These are phyloP conservation scores for Lepidocolaptes lacrymiger DNA, from an alignment of 2,797 vertebrate species.

Conservation along the genomic window DNA sequence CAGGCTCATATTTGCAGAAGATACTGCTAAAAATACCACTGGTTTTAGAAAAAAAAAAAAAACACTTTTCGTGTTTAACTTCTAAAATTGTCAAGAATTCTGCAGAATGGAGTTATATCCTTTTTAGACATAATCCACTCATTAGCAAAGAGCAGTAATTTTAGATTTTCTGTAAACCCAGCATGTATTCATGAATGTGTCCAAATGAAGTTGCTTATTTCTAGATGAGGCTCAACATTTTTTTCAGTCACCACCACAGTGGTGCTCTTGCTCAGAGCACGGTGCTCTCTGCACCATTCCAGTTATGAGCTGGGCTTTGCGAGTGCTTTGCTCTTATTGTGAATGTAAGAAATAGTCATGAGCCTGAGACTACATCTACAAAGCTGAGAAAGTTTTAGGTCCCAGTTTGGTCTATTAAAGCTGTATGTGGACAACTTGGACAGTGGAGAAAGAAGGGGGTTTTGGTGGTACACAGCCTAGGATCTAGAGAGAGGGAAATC, in stretches of 20 bases:
- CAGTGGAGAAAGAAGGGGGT: background rate
- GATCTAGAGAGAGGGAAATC: background rate
- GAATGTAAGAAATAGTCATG: background rate
- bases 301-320: background rate
- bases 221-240: background rate
- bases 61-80: background rate
- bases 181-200: accelerated
- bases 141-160: background rate
- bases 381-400: background rate
- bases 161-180: background rate
- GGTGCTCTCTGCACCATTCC: accelerated
- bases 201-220: background rate
- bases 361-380: background rate
- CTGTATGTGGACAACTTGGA: background rate
- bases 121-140: background rate
- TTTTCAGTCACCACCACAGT: accelerated
- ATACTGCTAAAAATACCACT: background rate
- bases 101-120: background rate
- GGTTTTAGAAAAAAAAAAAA: background rate
- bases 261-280: background rate
- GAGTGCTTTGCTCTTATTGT: accelerated
- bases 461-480: background rate
- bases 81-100: background rate
- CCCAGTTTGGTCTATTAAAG: background rate
- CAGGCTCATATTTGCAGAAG: background rate